Conservation (phyloP, 1,140 invertebrate genomes). For the Drosophila ogumai region DNA sequence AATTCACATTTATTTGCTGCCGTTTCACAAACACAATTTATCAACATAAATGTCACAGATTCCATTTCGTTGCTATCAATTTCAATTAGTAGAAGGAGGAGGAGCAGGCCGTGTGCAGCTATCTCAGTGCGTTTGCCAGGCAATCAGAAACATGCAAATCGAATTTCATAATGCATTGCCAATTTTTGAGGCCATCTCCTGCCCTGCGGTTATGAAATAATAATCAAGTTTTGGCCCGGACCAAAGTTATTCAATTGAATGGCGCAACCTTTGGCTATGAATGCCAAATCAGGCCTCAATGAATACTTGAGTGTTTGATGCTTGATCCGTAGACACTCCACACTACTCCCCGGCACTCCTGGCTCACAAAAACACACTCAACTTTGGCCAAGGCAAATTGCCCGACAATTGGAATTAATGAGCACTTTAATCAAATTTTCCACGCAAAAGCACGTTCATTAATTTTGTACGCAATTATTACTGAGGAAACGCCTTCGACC, state of each 20-base stretch:
- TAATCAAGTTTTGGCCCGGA: constrained; percentile 21
- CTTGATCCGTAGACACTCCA: constrained; percentile 6
- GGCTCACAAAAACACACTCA: constrained; percentile 6
- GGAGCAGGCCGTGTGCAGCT: constrained; percentile 16
- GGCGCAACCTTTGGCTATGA: constrained; percentile 32
- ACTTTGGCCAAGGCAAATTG: constrained; percentile 37
- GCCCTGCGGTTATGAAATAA: constrained; percentile 31
- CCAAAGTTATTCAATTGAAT: constrained; percentile 52
- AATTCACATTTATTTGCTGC: constrained; percentile 36
- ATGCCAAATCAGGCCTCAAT: constrained; percentile 58
- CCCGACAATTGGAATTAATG: constrained; percentile 78
- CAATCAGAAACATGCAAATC: constrained; percentile 40
- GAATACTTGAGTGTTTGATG: constrained; percentile 54
- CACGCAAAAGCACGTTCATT: constrained; percentile 76
- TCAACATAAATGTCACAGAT: constrained; percentile 65
- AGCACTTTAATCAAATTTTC: constrained; percentile 79
- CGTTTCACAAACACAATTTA: constrained; percentile 45
- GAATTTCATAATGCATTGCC: constrained; percentile 47
- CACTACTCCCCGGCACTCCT: not conserved
- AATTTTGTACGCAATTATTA: constrained; percentile 81
- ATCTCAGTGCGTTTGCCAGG: constrained; percentile 1
- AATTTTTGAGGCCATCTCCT: constrained; percentile 26
- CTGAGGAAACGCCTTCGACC: constrained; percentile 27
- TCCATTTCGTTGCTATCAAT: constrained; percentile 57
- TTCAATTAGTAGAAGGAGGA: constrained; percentile 69